Evolutionary conservation across 1,140 invertebrate genomes (phyloP), one percentile per base, ranked within the genome.

Genomic region (Halesus radiatus): DNA sequence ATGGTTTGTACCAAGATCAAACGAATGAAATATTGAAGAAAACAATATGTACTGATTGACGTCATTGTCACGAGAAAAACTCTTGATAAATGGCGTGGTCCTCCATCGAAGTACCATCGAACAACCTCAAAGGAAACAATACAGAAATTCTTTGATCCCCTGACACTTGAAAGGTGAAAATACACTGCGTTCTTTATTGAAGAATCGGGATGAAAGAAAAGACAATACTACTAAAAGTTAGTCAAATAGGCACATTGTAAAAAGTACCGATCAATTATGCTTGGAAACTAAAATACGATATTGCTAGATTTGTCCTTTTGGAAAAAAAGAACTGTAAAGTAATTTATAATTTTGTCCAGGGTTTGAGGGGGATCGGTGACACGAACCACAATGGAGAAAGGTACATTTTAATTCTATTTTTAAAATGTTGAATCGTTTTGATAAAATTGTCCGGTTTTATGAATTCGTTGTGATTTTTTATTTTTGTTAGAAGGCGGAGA

Each of bases 101-200:
- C 78, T 80, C 37, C 68, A 80, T 75, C 75, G 70, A 53, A 80
- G 78, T 56, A 68, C 70, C 70, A 76, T 66, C 72, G 75, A 73
- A 70, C 32, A 74, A 76, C 58, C 78, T 64, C 70, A 80, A 80
- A 80, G 78, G 78, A 80, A 80, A 74, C 66, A 75, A 80, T 75
- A 66, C 75, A 80, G 64, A 80, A 80, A 80, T 53, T 56, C 78
- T 80, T 80, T 80, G 78, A 80, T 80, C 78, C 68, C 58, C n/a
- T 60, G 8, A 7, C 56, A 60, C 56, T 60, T 23, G 7, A 60
- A 20, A 60, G 56, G 56, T 60, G 56, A 60, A 15, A 60, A 13
- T 60, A 22, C 56, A n/a, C 8, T 13, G 13, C 7, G 56, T 60
- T 6, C 8, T 13, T 10, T 60, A 60, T 60, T 60, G 56, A 60